A percentile compares a stretch with the other conserved stretches of the same genome.
phyloP scores from a whole-genome alignment of 2,888 invertebrate species.

The Ypsolopha sequella region DNA sequence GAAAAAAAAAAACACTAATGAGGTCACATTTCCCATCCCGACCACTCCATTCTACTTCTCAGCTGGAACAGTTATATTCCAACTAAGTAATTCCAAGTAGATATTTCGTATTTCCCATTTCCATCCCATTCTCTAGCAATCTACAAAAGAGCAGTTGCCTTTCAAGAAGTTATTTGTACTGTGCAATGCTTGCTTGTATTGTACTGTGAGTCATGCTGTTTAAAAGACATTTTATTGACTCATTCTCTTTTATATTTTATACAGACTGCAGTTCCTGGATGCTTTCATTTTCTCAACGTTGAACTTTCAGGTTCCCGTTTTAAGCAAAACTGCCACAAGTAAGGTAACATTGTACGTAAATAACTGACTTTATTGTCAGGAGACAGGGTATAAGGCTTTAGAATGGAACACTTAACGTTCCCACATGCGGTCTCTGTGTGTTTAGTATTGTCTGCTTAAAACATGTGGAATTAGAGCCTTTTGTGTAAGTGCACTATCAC shows the following conservation, averaged over 20 bases:
- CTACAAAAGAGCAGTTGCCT: neutral
- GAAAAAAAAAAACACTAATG: constrained; percentile 5
- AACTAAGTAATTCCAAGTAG: constrained; percentile 7
- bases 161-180: no score
- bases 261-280: no score
- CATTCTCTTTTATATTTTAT: no score
- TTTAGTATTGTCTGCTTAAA: no score
- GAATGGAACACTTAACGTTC: neutral
- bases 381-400: neutral
- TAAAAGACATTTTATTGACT: no score
- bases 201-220: no score
- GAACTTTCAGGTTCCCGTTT: neutral
- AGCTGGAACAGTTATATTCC: constrained; percentile 24
- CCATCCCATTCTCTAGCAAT: neutral
- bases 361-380: neutral
- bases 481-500: no score
- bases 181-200: no score
- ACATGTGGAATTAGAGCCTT: no score
- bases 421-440: no score
- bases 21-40: constrained; percentile 29
- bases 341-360: neutral
- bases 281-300: no score
- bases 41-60: constrained; percentile 31
- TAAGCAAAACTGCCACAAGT: neutral
- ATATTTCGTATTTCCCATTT: neutral